Evolutionary conservation across 2,888 invertebrate genomes (phyloP), one percentile per base, ranked within the genome.

Genomic region (Sylvicola cinctus): DNA sequence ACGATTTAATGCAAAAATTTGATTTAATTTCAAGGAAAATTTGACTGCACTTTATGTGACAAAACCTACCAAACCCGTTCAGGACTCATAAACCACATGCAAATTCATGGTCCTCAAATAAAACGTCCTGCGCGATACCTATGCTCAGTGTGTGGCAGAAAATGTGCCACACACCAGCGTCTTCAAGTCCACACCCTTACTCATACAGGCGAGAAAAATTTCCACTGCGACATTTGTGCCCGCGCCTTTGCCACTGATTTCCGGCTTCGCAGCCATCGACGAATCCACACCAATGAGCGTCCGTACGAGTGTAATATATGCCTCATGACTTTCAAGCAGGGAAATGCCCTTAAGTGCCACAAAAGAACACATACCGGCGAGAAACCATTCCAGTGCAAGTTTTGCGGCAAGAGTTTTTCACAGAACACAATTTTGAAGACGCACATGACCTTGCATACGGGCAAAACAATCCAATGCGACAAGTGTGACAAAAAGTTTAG

Each of bases 401-500:
- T 48, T 31, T 52, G 52, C 33, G 46, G 45, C 1, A 51, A 52
- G 38, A 43, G 47, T 8, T 52, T 52, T 33, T 49, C 48, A 33
- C 51, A 51, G 35, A 48, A 49, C 35, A 51, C 50, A 12, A 49
- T 48, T 16, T 43, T 51, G 40, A 49, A 49, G 16, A 51, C 51
- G 2, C 52, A 52, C 32, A 48, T 52, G 46, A 48, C 49, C 30
- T 39, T 49, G 3, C 52, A 52, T 32, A 48, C 48, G 41, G 50
- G 46, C 15, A 51, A 51, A 40, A 49, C 47, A 7, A 47, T 52
- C 29, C 39, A 45, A 34, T 52, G 52, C 30, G 47, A 48, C 3
- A 45, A 49, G 39, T 52, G 52, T 42, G 48, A 50, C 42, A 51
- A 49, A 32, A 49, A 48, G 39, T 52, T 50, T 36, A 48, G 50